Evolutionary conservation across 2,888 invertebrate genomes (phyloP).

Genomic region (Eurytoma californica): DNA sequence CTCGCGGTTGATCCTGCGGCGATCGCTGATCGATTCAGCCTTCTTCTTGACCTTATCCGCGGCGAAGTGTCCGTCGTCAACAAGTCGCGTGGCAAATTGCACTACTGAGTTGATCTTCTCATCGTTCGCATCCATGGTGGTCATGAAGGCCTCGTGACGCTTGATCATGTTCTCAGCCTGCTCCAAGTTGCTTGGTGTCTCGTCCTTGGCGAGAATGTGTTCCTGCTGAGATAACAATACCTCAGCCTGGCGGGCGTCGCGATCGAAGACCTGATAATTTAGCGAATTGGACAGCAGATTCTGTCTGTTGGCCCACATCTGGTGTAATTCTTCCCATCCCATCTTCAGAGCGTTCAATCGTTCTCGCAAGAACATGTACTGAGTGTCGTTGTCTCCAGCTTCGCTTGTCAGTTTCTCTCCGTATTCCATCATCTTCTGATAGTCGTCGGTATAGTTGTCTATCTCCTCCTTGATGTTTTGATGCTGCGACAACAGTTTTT

Average conservation of each 20-base stretch:
- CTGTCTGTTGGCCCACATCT: constrained; percentile 99
- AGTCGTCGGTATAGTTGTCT: constrained; percentile 98
- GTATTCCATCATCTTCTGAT: constrained; percentile 99
- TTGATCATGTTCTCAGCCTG: constrained; percentile 98
- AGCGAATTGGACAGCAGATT: constrained; percentile 95
- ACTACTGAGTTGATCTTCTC: constrained; percentile 98
- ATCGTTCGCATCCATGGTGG: constrained; percentile 99
- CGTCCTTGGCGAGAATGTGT: constrained; percentile 96
- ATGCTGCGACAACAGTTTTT: constrained; percentile 97
- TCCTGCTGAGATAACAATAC: constrained; percentile 98
- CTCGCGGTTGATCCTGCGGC: constrained; percentile 92
- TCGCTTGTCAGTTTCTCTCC: constrained; percentile 94
- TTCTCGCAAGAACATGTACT: constrained; percentile 99
- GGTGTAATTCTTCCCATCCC: constrained; percentile 99
- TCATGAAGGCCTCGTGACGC: constrained; percentile 98
- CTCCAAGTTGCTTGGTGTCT: constrained; percentile 93
- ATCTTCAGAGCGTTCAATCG: constrained; percentile 97
- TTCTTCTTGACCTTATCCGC: constrained; percentile 97
- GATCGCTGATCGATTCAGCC: constrained; percentile 94
- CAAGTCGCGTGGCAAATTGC: constrained; percentile 92
- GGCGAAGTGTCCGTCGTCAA: constrained; percentile 96
- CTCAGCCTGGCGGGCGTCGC: constrained; percentile 98
- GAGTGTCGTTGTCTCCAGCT: constrained; percentile 91
- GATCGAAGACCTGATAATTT: constrained; percentile 90
- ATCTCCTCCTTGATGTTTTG: constrained; percentile 99